Base-by-base conservation (phyloP, 2,797 vertebrate species). In the Gallinago stenura region DNA sequence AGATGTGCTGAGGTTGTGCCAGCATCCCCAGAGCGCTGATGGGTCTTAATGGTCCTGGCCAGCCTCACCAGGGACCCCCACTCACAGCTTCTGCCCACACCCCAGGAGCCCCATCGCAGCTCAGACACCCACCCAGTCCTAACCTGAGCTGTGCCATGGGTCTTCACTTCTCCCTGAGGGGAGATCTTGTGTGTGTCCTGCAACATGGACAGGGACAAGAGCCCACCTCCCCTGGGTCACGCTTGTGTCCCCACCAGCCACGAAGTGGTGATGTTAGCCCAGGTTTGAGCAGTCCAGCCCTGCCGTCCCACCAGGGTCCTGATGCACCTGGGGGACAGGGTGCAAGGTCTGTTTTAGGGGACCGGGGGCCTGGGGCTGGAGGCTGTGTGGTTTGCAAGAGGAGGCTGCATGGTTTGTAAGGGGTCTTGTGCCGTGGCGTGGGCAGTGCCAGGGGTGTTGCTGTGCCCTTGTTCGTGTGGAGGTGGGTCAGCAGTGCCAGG, bases 251-350 rank as follows among this genome's bases (percentile, higher is more conserved):
- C 51, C 51, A 30, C 18, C 31, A 72, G 75, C 25, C 71, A 50
- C 37, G 54, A 37, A 50, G 28, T 16, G 21, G 19, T 11, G 70
- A 20, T 48, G 39, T 16, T 37, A 39, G 2, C 3, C 30, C 53
- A 62, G 57, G 30, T 18, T 48, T 56, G 61, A 80, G 30, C 31
- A 31, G 41, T 16, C 64, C 26, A 58, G 35, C 26, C 37, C 70
- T 83, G 30, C 25, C 35, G 24, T 33, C 41, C 12, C 0, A 0
- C 1, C 2, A 21, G 75, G 41, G 62, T 57, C 19, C 62, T 64
- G 58, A 37, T 31, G 43, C 35, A 64, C 10, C 7, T 0, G 0
- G 3, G 5, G 15, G 2, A 2, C 9, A 54, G 21, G 16, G 41
- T 56, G 35, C 35, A 48, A 75, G 33, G 25, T 70, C n/a, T 77